Percentiles rank a stretch among this genome's conserved stretches.
phyloP scores from a whole-genome alignment of 2,888 invertebrate species.

The Leistus spinibarbis region DNA sequence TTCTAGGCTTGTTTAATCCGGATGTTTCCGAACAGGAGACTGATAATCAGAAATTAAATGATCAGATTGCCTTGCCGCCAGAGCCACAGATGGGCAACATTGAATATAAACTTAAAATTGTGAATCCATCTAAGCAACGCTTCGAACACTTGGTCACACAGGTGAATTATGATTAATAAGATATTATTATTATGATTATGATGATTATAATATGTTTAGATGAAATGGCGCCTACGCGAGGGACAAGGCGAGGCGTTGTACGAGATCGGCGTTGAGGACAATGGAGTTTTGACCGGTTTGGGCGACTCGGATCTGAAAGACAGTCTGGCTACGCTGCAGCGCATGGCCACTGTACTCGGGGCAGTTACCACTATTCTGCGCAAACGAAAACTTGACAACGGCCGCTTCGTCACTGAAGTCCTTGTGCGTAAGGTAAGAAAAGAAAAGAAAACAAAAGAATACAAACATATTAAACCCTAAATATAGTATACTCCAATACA shows the following conservation, averaged over 20 bases:
- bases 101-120: slow-evolving; percentile 94
- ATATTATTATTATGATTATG: slow-evolving; percentile 16
- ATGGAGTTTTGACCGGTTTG: slow-evolving; percentile 85
- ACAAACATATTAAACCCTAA: no score
- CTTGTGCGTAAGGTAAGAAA: slow-evolving; percentile 78
- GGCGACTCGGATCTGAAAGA: slow-evolving; percentile 82
- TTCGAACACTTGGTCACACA: slow-evolving; percentile 98
- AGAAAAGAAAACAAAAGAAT: slow-evolving; percentile 45
- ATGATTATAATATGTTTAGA: slow-evolving; percentile 56
- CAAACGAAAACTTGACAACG: slow-evolving; percentile 63
- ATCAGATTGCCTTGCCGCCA: slow-evolving; percentile 74
- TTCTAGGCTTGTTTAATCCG: slow-evolving; percentile 82
- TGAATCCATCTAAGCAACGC: slow-evolving; percentile 87
- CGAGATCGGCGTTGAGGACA: slow-evolving; percentile 93
- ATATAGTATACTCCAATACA: no score
- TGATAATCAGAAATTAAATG: slow-evolving; percentile 61
- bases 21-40: slow-evolving; percentile 58
- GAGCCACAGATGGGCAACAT: slow-evolving; percentile 94
- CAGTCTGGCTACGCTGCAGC: slow-evolving; percentile 81
- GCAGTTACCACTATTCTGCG: slow-evolving; percentile 80
- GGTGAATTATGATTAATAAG: no score
- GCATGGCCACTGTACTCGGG: slow-evolving; percentile 87
- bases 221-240: slow-evolving; percentile 97
- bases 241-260: slow-evolving; percentile 98
- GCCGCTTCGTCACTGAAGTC: slow-evolving; percentile 82